These are phyloP conservation scores for Myiotriccus ornatus DNA, from an alignment of 2,797 vertebrate genomes.

Conservation along the genomic window DNA sequence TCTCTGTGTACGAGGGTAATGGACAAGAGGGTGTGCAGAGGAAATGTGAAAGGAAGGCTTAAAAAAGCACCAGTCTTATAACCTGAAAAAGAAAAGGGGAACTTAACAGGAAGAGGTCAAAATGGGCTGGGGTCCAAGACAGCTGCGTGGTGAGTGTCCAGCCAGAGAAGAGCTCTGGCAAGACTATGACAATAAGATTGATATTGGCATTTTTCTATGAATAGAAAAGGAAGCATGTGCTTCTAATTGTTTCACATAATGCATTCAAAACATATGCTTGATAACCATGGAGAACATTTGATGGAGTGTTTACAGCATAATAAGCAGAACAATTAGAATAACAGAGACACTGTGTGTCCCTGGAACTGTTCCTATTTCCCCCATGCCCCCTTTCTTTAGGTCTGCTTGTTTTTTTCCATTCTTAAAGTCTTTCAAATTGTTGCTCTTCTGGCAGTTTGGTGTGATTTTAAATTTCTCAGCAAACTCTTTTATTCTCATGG, in stretches of 20 bases:
- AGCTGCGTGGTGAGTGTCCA: not conserved
- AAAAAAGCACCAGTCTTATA: accelerated
- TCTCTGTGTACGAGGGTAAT: not conserved
- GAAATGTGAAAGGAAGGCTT: not conserved
- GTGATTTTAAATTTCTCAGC: not conserved
- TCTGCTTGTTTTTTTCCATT: not conserved
- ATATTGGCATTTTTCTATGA: not conserved
- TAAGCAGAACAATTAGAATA: constrained; percentile 20
- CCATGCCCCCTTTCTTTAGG: not conserved
- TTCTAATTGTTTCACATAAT: constrained; percentile 28
- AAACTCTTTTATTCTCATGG: not conserved
- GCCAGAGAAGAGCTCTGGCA: not conserved
- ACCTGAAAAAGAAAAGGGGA: not conserved
- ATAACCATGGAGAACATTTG: constrained; percentile 2
- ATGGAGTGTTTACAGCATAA: constrained; percentile 19
- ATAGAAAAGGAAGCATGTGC: not conserved
- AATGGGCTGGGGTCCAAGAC: not conserved
- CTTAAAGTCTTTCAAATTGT: not conserved
- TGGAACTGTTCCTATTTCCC: not conserved
- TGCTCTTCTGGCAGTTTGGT: not conserved
- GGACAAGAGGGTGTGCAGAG: not conserved
- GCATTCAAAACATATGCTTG: constrained; percentile 22
- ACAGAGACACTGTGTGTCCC: not conserved
- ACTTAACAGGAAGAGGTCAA: not conserved
- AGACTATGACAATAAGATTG: not conserved